Evolutionary conservation across 2,888 invertebrate species (phyloP).

Genomic region (Lasius fuliginosus): DNA sequence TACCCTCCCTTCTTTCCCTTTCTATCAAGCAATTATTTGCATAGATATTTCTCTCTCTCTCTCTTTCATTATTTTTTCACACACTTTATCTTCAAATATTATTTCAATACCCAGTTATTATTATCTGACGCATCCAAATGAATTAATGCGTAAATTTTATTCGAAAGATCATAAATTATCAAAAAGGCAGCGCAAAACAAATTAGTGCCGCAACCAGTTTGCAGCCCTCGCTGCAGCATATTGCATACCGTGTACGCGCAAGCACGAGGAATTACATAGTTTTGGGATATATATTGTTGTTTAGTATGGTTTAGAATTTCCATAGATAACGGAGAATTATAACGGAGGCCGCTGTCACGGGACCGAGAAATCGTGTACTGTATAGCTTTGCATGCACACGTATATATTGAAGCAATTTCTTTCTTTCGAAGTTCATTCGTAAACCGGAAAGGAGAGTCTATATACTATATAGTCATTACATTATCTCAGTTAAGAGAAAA

Average conservation of each 20-base stretch:
- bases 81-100: not conserved
- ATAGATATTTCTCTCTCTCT: not conserved
- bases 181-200: conserved; percentile 63
- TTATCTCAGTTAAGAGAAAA: not conserved
- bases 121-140: not conserved
- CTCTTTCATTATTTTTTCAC: not conserved
- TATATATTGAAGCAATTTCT: conserved; percentile 66
- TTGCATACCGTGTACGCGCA: conserved; percentile 76
- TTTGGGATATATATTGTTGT: conserved; percentile 84
- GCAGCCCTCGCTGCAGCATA: conserved; percentile 73
- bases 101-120: not conserved
- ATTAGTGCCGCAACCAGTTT: conserved; percentile 65
- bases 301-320: conserved; percentile 85
- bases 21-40: not conserved
- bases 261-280: conserved; percentile 82
- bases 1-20: not conserved
- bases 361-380: conserved; percentile 77
- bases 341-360: conserved; percentile 80
- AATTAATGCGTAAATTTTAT: conserved; percentile 29
- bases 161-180: conserved; percentile 47
- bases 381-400: conserved; percentile 70
- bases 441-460: conserved; percentile 21
- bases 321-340: conserved; percentile 86
- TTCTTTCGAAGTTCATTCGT: conserved; percentile 61
- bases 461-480: not conserved